Conservation (phyloP, 1,140 invertebrate genomes). For the Samia ricini region DNA sequence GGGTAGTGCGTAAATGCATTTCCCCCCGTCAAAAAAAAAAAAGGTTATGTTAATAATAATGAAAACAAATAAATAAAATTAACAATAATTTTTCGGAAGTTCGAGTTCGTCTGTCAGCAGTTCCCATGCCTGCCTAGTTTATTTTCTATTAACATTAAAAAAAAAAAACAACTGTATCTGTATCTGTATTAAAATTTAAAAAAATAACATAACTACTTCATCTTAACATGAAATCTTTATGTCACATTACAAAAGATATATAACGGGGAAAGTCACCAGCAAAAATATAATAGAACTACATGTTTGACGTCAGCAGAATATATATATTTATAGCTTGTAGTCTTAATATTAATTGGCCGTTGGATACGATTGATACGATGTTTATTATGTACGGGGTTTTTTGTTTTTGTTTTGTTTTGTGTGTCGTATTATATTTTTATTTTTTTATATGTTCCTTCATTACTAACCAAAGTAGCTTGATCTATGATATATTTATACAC, state of each 20-base stretch:
- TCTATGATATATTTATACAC: background rate
- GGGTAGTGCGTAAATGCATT: no score
- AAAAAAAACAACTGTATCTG: no score
- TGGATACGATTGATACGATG: slow-evolving; percentile 46
- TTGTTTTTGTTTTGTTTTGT: slow-evolving; percentile 2
- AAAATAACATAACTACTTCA: background rate
- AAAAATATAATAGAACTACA: slow-evolving; percentile 43
- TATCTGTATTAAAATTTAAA: no score
- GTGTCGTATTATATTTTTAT: background rate
- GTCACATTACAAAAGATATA: slow-evolving; percentile 63
- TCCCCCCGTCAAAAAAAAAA: no score
- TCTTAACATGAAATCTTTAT: slow-evolving; percentile 35
- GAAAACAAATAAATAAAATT: no score
- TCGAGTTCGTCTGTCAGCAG: no score
- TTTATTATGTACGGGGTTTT: slow-evolving; percentile 25
- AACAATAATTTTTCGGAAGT: no score
- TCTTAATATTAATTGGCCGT: slow-evolving; percentile 46
- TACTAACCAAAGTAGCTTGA: background rate
- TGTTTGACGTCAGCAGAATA: slow-evolving; percentile 53
- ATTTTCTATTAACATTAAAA: no score
- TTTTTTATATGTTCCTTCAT: no score
- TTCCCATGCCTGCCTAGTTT: no score
- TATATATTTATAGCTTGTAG: slow-evolving; percentile 37
- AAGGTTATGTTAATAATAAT: no score
- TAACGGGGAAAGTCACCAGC: slow-evolving; percentile 21